Evolutionary conservation across 2,113 vertebrate genomes (phyloP), one percentile per base, ranked within the genome.

Genomic region (Hipposideros armiger): DNA sequence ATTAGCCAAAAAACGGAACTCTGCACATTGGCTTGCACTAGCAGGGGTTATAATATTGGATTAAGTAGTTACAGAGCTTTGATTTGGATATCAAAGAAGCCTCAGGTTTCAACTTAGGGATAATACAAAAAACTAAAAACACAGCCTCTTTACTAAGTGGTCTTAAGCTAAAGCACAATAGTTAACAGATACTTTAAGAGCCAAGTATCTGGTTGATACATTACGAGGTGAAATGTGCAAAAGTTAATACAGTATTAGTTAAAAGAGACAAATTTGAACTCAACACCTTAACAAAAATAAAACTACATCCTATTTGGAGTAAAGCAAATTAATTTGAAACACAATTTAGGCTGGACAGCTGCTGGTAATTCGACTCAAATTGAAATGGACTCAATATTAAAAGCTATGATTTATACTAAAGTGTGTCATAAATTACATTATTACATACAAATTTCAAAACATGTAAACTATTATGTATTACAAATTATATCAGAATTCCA

Each of bases 221-320:
- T 84, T 87, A 26, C 1, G 60, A 74, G 32, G 77, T 2, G 52
- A 30, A 42, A 85, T 72, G 20, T 58, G 42, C 19, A 77, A 72
- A 86, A 72, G 20, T 52, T 42, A 87, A 83, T 50, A 69, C 1
- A 50, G n/a, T 82, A 45, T 47, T 56, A 83, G 14, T 66, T 67
- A 77, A 86, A 92, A 83, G 52, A 72, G 24, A 45, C 24, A 72
- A 88, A 94, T 58, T n/a, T 82, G 32, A 96, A 89, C 4, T 86
- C 56, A 73, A 40, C n/a, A 52, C 15, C 11, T 60, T 73, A 70
- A 26, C 8, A 36, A 56, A 74, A 91, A 40, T 2, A 77, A 86
- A 22, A 52, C 50, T n/a, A 81, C 2, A 36, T 16, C 40, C 13
- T 42, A 26, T 70, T 58, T 66, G 78, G 78, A n/a, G 1, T 52